phyloP scores from a whole-genome alignment of 92 coral and sea anemone species.

The Zoanthus gigantus region DNA sequence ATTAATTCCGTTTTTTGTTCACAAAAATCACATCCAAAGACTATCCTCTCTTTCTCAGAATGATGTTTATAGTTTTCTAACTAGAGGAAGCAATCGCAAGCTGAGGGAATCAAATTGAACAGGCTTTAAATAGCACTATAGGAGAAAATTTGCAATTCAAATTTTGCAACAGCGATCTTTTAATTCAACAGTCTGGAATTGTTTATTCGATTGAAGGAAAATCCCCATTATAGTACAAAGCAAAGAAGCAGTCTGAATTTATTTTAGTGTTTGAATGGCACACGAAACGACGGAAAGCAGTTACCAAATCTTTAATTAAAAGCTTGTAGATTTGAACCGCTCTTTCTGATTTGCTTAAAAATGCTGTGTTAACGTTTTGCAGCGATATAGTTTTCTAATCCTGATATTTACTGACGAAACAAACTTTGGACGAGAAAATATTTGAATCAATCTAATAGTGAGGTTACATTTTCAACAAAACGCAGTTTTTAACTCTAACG shows the following conservation, averaged over 20 bases:
- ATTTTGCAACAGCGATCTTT: constrained; percentile 1
- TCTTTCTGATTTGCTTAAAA: not conserved
- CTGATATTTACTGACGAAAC: not conserved
- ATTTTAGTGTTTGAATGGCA: not conserved
- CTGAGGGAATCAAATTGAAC: not conserved
- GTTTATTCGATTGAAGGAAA: constrained; percentile 26
- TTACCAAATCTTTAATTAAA: not conserved
- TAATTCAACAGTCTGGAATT: constrained; percentile 22
- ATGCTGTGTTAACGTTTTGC: not conserved
- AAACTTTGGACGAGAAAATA: not conserved
- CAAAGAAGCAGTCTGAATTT: constrained; percentile 3
- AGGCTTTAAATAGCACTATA: not conserved
- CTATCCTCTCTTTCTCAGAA: not conserved
- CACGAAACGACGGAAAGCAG: not conserved
- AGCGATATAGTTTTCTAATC: no score
- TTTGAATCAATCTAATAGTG: no score
- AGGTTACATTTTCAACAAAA: no score
- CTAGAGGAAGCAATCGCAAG: not conserved
- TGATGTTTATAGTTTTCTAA: not conserved
- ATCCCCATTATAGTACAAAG: constrained; percentile 32
- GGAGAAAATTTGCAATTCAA: constrained; percentile 48
- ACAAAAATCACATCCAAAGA: not conserved
- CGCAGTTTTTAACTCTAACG: no score
- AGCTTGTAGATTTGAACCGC: not conserved
- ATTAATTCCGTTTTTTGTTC: not conserved